These are phyloP conservation scores for Drosophila leonis DNA, from an alignment of 2,888 invertebrate genomes.

Conservation along the genomic window DNA sequence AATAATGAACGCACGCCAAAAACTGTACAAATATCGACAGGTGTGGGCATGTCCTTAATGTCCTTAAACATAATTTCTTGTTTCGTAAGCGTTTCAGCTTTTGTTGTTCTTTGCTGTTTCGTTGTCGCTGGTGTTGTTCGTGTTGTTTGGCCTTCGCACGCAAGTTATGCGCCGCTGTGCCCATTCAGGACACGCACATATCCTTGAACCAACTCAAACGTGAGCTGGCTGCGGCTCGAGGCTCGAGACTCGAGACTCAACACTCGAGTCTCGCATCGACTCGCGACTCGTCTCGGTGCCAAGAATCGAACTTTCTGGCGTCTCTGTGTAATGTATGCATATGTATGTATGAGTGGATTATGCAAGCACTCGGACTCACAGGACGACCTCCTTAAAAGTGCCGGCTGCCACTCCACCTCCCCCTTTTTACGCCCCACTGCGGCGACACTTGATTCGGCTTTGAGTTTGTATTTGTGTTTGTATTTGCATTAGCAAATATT, in stretches of 20 bases:
- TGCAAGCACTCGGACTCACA: conserved; percentile 61
- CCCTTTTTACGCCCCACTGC: conserved; percentile 2
- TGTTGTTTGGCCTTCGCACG: conserved; percentile 71
- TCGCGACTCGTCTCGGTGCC: conserved; percentile 14
- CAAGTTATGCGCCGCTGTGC: conserved; percentile 51
- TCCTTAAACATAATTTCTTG: conserved; percentile 71
- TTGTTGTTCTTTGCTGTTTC: conserved; percentile 20
- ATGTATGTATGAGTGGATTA: conserved; percentile 64
- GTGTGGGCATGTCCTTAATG: conserved; percentile 75
- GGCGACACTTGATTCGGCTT: conserved; percentile 41
- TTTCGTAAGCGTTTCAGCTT: conserved; percentile 47
- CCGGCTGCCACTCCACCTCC: conserved; percentile 3
- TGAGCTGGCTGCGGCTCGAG: conserved; percentile 11
- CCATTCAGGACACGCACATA: conserved; percentile 69
- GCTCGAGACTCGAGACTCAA: conserved; percentile 4
- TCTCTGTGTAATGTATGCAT: conserved; percentile 19
- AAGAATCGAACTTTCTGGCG: conserved; percentile 31
- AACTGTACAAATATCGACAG: conserved; percentile 79
- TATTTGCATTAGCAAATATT: conserved; percentile 68
- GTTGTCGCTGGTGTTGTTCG: conserved; percentile 23
- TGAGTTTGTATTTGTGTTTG: conserved; percentile 37
- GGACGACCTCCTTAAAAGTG: conserved; percentile 40
- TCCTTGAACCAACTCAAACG: conserved; percentile 59
- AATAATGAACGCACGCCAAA: conserved; percentile 67
- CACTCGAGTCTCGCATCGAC: conserved; percentile 8